A percentile compares a stretch with the other conserved stretches of the same genome.
phyloP scores from a whole-genome alignment of 1,140 invertebrate species.

The Parasteatoda tepidariorum region DNA sequence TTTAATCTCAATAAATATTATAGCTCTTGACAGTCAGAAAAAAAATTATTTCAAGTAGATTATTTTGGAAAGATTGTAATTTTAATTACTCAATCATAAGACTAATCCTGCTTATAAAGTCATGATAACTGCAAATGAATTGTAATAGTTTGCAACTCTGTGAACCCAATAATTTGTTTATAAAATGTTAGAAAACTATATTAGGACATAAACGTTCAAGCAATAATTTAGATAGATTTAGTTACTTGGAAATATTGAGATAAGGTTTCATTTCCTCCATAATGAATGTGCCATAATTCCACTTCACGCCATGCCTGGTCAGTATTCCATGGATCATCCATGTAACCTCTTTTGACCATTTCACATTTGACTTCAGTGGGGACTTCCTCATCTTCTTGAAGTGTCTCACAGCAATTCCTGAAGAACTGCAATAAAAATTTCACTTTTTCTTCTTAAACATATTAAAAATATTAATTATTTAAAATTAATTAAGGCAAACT shows the following conservation, averaged over 20 bases:
- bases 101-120: too few relatives aligned
- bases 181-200: too few relatives aligned
- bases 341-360: slow-evolving; percentile 67
- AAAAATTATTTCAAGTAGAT: too few relatives aligned
- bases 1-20: too few relatives aligned
- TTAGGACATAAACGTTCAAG: too few relatives aligned
- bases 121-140: too few relatives aligned
- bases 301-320: slow-evolving; percentile 75
- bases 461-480: not conserved
- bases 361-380: slow-evolving; percentile 56
- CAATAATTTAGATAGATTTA: not conserved
- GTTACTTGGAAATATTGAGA: slow-evolving; percentile 38
- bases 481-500: too few relatives aligned
- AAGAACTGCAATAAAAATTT: slow-evolving; percentile 45
- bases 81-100: too few relatives aligned
- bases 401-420: slow-evolving; percentile 34
- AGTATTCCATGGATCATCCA: slow-evolving; percentile 73
- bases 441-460: not conserved
- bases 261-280: slow-evolving; percentile 63
- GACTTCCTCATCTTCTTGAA: slow-evolving; percentile 42
- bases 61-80: too few relatives aligned
- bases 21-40: too few relatives aligned
- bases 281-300: slow-evolving; percentile 71
- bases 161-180: too few relatives aligned
- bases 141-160: too few relatives aligned